phyloP scores from a whole-genome alignment of 92 coral and sea anemone genomes.

The Zoanthus sansibaricus region DNA sequence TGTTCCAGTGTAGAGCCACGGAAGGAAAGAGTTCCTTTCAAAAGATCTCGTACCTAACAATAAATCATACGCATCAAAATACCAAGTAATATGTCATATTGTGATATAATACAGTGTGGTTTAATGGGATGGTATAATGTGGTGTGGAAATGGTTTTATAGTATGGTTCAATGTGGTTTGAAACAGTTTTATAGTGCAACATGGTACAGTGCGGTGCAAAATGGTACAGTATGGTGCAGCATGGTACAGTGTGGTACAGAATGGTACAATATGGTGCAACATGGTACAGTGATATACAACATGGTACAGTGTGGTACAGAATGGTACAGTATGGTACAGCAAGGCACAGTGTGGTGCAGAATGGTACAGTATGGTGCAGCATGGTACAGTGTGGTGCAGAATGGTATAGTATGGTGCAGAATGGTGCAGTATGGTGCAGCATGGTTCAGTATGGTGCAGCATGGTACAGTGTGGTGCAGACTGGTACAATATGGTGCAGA shows the following conservation, averaged over 20 bases:
- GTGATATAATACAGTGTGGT: background rate
- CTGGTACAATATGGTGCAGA: background rate
- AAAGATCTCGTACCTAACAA: slow-evolving; percentile 89
- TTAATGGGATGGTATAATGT: background rate
- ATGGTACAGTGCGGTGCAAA: too few relatives aligned
- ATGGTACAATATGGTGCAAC: background rate
- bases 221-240: too few relatives aligned
- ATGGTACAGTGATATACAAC: background rate
- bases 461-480: background rate
- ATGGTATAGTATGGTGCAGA: background rate
- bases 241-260: too few relatives aligned
- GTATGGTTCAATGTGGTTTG: too few relatives aligned
- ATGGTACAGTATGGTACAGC: background rate
- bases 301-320: background rate
- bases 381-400: too few relatives aligned
- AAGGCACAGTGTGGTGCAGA: background rate
- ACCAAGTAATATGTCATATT: background rate
- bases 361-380: too few relatives aligned
- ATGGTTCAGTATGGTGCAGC: too few relatives aligned
- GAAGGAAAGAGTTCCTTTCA: slow-evolving; percentile 93
- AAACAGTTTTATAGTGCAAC: too few relatives aligned
- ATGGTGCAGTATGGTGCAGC: too few relatives aligned
- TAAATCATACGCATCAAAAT: background rate
- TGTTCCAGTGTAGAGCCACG: slow-evolving; percentile 92
- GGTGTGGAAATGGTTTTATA: too few relatives aligned